Conservation (phyloP, 2,888 invertebrate species). For the Gasteruption jaculator region DNA sequence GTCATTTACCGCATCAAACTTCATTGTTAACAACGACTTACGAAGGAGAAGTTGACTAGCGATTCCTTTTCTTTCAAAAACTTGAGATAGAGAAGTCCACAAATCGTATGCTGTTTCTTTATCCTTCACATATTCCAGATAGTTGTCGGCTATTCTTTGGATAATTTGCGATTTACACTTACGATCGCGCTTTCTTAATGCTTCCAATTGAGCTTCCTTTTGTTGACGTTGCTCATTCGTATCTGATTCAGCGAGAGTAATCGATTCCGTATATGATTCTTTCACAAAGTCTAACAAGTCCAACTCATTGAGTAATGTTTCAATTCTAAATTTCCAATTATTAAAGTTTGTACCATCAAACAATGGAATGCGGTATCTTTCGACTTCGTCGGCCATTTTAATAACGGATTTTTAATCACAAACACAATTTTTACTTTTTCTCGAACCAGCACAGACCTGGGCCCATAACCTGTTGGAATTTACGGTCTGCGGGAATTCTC, state of each 20-base stretch:
- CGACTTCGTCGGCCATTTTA: conserved; percentile 4
- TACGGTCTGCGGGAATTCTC: too few species aligned
- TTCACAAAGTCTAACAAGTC: conserved; percentile 16
- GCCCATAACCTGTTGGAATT: too few species aligned
- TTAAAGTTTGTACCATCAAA: conserved; percentile 25
- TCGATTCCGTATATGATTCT: too few species aligned
- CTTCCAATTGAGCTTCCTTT: conserved; percentile 6
- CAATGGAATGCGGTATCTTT: conserved; percentile 14
- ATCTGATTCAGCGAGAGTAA: neutral
- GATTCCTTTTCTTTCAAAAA: conserved; percentile 28
- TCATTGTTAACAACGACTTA: conserved; percentile 23
- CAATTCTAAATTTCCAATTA: conserved; percentile 31
- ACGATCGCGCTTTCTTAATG: conserved; percentile 13
- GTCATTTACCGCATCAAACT: conserved; percentile 15
- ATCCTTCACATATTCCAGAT: conserved; percentile 32
- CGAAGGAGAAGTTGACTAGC: conserved; percentile 29
- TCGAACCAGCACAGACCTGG: too few species aligned
- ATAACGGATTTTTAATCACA: too few species aligned
- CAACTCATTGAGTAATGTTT: conserved; percentile 22
- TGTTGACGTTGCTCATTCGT: neutral
- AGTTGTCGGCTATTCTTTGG: conserved; percentile 30
- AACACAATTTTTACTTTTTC: too few species aligned
- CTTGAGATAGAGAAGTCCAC: conserved; percentile 21
- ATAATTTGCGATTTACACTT: conserved; percentile 28
- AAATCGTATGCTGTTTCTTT: conserved; percentile 25